Conservation (phyloP, 2,888 invertebrate genomes). For the Sarcophaga rosellei region DNA sequence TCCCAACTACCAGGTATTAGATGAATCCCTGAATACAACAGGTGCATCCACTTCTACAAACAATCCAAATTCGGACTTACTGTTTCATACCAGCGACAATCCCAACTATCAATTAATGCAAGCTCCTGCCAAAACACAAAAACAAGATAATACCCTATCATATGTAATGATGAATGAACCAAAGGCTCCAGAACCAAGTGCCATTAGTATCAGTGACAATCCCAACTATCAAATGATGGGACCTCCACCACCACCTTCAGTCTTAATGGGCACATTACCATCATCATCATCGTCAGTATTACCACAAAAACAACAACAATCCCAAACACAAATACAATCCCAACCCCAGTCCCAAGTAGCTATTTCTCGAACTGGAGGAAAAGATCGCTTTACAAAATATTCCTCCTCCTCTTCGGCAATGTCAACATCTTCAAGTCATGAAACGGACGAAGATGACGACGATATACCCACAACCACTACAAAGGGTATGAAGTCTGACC, state of each 20-base stretch:
- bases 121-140: slow-evolving; percentile 53
- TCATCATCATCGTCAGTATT: slow-evolving; percentile 59
- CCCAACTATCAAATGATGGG: slow-evolving; percentile 75
- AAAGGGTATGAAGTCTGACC: slow-evolving; percentile 76
- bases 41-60: slow-evolving; percentile 61
- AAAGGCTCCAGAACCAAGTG: slow-evolving; percentile 50
- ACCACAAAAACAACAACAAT: slow-evolving; percentile 37
- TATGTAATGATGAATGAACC: slow-evolving; percentile 76
- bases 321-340: not conserved
- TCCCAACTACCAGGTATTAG: slow-evolving; percentile 73
- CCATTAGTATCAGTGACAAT: slow-evolving; percentile 70
- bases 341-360: slow-evolving; percentile 6
- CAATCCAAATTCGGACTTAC: slow-evolving; percentile 28
- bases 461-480: slow-evolving; percentile 71
- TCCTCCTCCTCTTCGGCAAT: slow-evolving; percentile 60
- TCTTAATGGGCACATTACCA: slow-evolving; percentile 17
- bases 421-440: slow-evolving; percentile 68
- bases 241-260: slow-evolving; percentile 47
- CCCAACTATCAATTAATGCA: slow-evolving; percentile 77
- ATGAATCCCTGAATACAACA: slow-evolving; percentile 72
- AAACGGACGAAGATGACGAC: slow-evolving; percentile 70
- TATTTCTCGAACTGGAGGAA: slow-evolving; percentile 26
- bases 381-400: slow-evolving; percentile 50
- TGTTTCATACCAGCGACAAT: slow-evolving; percentile 71
- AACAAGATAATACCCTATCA: slow-evolving; percentile 27